Evolutionary conservation across 2,888 invertebrate genomes (phyloP).

Genomic region (Patella ulyssiponensis): DNA sequence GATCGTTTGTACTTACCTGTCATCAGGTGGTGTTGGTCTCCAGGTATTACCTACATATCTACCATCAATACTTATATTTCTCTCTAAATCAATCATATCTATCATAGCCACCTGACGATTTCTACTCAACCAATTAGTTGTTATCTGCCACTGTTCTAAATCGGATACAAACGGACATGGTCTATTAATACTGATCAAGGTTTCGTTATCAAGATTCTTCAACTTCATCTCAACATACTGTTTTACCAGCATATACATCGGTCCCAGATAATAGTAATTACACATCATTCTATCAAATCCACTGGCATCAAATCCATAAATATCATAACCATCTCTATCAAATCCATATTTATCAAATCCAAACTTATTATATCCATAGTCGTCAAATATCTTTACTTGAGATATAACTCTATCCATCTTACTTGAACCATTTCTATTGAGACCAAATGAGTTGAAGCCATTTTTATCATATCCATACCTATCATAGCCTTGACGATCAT

Average conservation of each 20-base stretch:
- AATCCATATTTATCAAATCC: constrained; percentile 64
- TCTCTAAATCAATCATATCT: constrained; percentile 46
- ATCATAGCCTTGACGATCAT: constrained; percentile 65
- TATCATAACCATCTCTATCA: constrained; percentile 64
- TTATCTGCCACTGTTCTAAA: constrained; percentile 50
- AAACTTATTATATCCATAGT: constrained; percentile 60
- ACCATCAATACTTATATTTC: constrained; percentile 39
- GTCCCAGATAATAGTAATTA: constrained; percentile 63
- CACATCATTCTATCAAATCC: constrained; percentile 62
- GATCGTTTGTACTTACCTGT: constrained; percentile 50
- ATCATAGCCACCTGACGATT: constrained; percentile 47
- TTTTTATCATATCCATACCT: constrained; percentile 65
- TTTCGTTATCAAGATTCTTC: constrained; percentile 44
- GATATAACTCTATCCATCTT: constrained; percentile 15
- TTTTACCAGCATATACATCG: constrained; percentile 64
- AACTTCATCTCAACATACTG: constrained; percentile 54
- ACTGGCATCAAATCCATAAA: constrained; percentile 65
- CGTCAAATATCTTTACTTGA: constrained; percentile 43
- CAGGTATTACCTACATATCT: constrained; percentile 52
- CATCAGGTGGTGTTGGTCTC: constrained; percentile 63
- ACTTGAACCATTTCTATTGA: constrained; percentile 51
- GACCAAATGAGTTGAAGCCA: constrained; percentile 61
- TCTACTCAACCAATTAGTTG: constrained; percentile 56
- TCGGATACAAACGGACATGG: constrained; percentile 55
- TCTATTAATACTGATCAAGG: constrained; percentile 50